These are phyloP conservation scores for Chromis chromis DNA, from an alignment of 2,797 vertebrate genomes.

Conservation along the genomic window DNA sequence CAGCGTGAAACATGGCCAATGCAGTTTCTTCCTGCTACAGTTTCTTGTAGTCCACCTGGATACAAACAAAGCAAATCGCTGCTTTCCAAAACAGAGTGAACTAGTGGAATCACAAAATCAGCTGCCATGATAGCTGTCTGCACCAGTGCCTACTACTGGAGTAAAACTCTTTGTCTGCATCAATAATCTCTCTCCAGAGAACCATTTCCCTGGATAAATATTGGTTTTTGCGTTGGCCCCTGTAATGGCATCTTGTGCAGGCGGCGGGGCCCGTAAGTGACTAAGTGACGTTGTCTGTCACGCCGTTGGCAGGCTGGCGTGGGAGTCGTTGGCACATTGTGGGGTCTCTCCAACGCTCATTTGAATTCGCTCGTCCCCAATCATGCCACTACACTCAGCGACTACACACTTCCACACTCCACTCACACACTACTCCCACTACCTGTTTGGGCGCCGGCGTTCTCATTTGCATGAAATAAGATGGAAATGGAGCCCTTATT, in stretches of 20 bases:
- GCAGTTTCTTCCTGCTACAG: slow-evolving; percentile 1
- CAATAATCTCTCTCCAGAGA: slow-evolving; percentile 79
- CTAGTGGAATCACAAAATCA: slow-evolving; percentile 39
- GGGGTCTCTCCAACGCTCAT: slow-evolving; percentile 83
- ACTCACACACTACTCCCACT: slow-evolving; percentile 83
- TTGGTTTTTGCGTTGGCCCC: slow-evolving; percentile 81
- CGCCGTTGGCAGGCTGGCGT: slow-evolving; percentile 78
- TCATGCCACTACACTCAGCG: slow-evolving; percentile 77
- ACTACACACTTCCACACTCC: slow-evolving; percentile 80
- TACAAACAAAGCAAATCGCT: slow-evolving; percentile 18
- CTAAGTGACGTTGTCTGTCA: slow-evolving; percentile 85
- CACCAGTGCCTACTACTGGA: slow-evolving; percentile 64
- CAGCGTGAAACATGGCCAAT: slow-evolving; percentile 6
- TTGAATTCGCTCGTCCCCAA: slow-evolving; percentile 82
- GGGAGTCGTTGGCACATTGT: slow-evolving; percentile 84
- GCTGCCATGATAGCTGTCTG: slow-evolving; percentile 27
- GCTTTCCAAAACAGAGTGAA: slow-evolving; percentile 33
- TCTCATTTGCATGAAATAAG: slow-evolving; percentile 88
- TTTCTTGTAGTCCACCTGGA: slow-evolving; percentile 15
- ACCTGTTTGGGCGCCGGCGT: slow-evolving; percentile 82
- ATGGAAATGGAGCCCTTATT: slow-evolving; percentile 87
- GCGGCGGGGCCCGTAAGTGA: slow-evolving; percentile 76
- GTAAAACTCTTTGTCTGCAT: slow-evolving; percentile 71
- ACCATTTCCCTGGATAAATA: slow-evolving; percentile 84
- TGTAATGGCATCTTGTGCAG: slow-evolving; percentile 78